A percentile compares a stretch with the other conserved stretches of the same genome.
Evolutionary conservation across 2,113 vertebrate genomes (phyloP).

Genomic region (Seriola rivoliana): DNA sequence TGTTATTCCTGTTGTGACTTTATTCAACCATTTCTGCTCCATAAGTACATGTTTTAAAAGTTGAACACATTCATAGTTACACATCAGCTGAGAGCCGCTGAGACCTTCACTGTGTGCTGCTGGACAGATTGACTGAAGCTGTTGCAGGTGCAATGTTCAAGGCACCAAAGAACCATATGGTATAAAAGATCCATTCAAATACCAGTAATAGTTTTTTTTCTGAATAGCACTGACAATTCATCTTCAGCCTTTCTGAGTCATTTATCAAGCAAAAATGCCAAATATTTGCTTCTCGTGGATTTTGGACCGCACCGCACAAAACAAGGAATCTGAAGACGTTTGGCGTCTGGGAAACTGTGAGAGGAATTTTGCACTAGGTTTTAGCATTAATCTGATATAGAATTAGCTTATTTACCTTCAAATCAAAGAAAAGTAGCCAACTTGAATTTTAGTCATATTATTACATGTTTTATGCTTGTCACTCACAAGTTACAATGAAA

Average conservation of each 20-base stretch:
- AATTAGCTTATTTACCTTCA: background rate
- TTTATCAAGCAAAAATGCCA: background rate
- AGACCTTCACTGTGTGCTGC: background rate
- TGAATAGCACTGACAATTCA: background rate
- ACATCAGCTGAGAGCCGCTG: background rate
- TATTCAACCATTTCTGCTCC: background rate
- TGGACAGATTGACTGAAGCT: slow-evolving; percentile 17
- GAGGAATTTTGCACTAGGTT: background rate
- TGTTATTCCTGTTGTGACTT: background rate
- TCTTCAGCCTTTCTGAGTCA: background rate
- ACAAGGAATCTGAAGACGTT: background rate
- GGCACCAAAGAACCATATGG: background rate
- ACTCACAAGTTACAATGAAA: background rate
- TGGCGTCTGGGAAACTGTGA: background rate
- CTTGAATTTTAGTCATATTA: too few species aligned
- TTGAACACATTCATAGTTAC: background rate
- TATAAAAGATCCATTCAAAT: background rate
- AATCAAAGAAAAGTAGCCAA: background rate
- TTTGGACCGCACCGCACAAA: background rate
- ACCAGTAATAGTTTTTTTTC: background rate
- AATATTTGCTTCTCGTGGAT: background rate
- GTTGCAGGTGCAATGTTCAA: background rate
- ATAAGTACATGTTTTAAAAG: too few species aligned
- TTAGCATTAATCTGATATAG: background rate
- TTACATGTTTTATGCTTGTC: background rate